Conservation (phyloP, 1,140 invertebrate species). For the Luehdorfia chinensis region DNA sequence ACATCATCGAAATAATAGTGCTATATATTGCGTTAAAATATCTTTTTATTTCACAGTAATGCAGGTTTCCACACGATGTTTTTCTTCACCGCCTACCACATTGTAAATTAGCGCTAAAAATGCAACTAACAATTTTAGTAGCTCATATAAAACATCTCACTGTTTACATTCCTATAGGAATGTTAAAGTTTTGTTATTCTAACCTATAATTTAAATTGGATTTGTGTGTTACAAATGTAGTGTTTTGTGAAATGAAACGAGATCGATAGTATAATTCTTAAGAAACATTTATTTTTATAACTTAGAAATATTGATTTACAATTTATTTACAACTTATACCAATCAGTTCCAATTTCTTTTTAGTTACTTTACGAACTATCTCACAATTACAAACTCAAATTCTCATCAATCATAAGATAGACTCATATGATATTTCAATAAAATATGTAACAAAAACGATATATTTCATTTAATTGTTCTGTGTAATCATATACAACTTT, state of each 20-base stretch:
- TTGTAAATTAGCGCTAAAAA: too few relatives aligned
- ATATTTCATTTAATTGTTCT: conserved; percentile 3
- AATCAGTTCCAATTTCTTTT: conserved; percentile 66
- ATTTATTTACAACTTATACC: conserved; percentile 67
- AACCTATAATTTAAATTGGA: neutral
- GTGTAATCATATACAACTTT: neutral
- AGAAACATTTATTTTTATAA: conserved; percentile 51
- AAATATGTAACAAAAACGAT: conserved; percentile 1
- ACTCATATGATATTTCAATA: too few relatives aligned
- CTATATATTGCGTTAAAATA: too few relatives aligned
- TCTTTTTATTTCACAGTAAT: too few relatives aligned
- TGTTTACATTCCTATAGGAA: neutral
- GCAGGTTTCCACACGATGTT: too few relatives aligned
- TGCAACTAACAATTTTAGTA: too few relatives aligned
- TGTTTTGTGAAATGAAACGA: conserved; percentile 25
- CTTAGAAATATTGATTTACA: conserved; percentile 43
- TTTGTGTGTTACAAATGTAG: conserved; percentile 21
- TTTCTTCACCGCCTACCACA: too few relatives aligned
- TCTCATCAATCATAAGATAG: conserved; percentile 14
- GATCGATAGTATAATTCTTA: conserved; percentile 30
- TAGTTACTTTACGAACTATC: conserved; percentile 19
- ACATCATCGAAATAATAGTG: too few relatives aligned
- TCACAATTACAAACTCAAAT: conserved; percentile 14
- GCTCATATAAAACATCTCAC: neutral
- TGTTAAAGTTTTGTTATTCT: neutral